Evolutionary conservation across 2,888 invertebrate species (phyloP).

Genomic region (Tetanocera ferruginea): DNA sequence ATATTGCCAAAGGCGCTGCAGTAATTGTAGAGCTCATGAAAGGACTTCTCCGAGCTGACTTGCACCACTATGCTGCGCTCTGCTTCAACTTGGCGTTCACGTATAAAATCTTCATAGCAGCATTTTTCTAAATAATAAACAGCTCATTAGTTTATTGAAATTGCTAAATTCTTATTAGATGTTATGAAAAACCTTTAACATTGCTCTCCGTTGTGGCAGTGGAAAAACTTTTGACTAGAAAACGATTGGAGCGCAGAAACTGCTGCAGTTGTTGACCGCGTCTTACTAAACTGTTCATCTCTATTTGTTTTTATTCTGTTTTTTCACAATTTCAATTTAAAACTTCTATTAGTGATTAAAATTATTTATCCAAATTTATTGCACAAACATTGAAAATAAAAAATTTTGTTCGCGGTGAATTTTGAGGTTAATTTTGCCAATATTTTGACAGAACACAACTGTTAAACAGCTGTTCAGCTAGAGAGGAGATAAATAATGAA

Average conservation of each 20-base stretch:
- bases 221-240: constrained; percentile 52
- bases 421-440: constrained; percentile 22
- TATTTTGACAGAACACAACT: neutral
- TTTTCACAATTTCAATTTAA: neutral
- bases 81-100: constrained; percentile 76
- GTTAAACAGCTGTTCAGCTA: neutral
- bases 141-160: neutral
- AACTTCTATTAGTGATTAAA: neutral
- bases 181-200: constrained; percentile 32
- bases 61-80: constrained; percentile 80
- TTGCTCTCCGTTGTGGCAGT: constrained; percentile 37
- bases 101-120: constrained; percentile 74
- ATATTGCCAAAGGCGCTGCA: constrained; percentile 79
- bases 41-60: constrained; percentile 80
- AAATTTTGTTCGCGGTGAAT: neutral
- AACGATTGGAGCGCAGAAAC: constrained; percentile 21
- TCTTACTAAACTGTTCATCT: constrained; percentile 56
- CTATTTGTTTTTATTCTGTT: neutral
- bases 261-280: constrained; percentile 40
- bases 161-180: no score
- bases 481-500: neutral
- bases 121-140: constrained; percentile 40
- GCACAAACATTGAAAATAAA: constrained; percentile 15
- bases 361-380: neutral
- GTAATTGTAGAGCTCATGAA: constrained; percentile 77